Evolutionary conservation across 1,140 invertebrate genomes (phyloP), one percentile per base, ranked within the genome.

Genomic region (Holcopasites calliopsidis): DNA sequence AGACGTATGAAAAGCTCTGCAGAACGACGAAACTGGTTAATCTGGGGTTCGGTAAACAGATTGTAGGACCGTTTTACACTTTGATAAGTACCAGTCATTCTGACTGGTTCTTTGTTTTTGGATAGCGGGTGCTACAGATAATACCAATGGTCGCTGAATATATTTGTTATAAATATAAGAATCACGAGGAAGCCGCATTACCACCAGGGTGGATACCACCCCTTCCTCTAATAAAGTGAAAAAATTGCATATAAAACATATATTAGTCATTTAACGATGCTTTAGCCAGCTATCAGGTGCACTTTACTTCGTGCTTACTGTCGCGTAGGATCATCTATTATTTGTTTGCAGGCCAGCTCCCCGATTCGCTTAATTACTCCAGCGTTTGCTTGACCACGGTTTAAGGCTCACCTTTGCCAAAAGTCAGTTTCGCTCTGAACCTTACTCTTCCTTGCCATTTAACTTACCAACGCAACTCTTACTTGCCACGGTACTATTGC

Each of bases 351-450:
- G 38, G 26, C 26, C 40, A 44, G 26, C 65, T 23, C 21, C 26
- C 50, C 40, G 11, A 57, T 52, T 70, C 68, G 54, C 31, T 61
- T 23, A 61, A 71, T 76, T 86, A 86, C 86, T 83, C 83, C 73
- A 74, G 70, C n/a, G 77, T 86, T 83, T 86, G 82, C 86, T 86
- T 86, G 73, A 71, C 50, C 76, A 85, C 76, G 76, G 83, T 80
- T 85, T 84, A 83, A 76, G 74, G 57, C 44, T 54, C 76, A 75
- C 79, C 55, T 38, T 35, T 21, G 58, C 28, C 23, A 50, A 26
- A 47, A 52, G 74, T 31, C 55, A 49, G n/a, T 16, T 26, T 21
- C 35, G 33, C 47, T 65, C 61, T 26, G 26, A 2, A 7, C 13
- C 10, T 8, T 18, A 21, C 16, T 11, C 68, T 28, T 16, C 33